Conservation (phyloP, 2,888 invertebrate genomes). For the Pandemis corylana region DNA sequence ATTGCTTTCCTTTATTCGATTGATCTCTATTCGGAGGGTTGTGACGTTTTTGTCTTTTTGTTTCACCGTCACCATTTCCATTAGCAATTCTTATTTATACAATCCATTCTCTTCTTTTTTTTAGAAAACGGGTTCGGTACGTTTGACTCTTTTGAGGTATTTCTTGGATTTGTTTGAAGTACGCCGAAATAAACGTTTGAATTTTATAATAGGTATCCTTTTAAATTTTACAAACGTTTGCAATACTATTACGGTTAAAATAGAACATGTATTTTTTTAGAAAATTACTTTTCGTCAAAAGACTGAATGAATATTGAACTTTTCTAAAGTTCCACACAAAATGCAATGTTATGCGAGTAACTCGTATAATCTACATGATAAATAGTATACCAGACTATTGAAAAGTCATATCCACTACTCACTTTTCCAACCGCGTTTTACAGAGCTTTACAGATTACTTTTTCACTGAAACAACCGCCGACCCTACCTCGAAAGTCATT, state of each 20-base stretch:
- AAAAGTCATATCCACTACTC: too few relatives aligned
- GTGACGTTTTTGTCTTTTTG: neutral
- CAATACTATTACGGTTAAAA: too few relatives aligned
- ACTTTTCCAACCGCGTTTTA: too few relatives aligned
- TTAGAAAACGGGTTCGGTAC: neutral
- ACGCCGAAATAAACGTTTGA: neutral
- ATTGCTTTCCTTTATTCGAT: conserved; percentile 3
- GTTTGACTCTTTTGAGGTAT: neutral
- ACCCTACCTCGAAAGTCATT: conserved; percentile 18
- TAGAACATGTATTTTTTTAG: too few relatives aligned
- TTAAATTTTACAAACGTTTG: too few relatives aligned
- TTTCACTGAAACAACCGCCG: neutral
- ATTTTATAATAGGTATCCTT: too few relatives aligned
- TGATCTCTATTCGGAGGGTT: conserved; percentile 4
- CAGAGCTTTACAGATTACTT: neutral
- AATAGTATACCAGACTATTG: too few relatives aligned
- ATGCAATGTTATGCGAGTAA: too few relatives aligned
- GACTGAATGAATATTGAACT: too few relatives aligned
- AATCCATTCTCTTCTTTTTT: conserved; percentile 7
- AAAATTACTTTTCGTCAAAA: too few relatives aligned
- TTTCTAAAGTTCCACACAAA: too few relatives aligned
- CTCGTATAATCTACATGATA: too few relatives aligned
- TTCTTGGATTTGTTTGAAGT: neutral
- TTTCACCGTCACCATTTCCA: neutral
- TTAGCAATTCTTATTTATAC: conserved; percentile 25